phyloP scores from a whole-genome alignment of 2,113 vertebrate species.

The Cepphus grylle region DNA sequence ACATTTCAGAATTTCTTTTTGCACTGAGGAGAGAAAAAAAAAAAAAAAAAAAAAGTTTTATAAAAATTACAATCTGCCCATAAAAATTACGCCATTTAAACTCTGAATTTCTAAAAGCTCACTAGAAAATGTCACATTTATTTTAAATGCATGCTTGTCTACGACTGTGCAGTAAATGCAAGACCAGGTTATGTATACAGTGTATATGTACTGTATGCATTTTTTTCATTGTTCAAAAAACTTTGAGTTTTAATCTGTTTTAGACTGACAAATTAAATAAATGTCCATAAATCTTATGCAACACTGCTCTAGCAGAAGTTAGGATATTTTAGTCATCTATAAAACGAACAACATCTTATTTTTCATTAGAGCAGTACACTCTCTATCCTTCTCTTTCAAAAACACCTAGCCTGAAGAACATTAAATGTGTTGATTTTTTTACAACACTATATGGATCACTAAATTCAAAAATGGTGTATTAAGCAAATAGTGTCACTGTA shows the following conservation, averaged over 20 bases:
- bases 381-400: background rate
- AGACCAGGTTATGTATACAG: background rate
- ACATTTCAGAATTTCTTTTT: background rate
- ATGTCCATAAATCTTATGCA: background rate
- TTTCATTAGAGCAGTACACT: background rate
- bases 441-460: background rate
- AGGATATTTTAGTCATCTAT: background rate
- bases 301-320: background rate
- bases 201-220: accelerated
- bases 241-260: background rate
- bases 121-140: background rate
- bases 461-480: background rate
- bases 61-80: background rate
- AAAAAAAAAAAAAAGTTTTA: background rate
- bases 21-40: background rate
- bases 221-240: background rate
- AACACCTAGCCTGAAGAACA: background rate
- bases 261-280: background rate
- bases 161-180: background rate
- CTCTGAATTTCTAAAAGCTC: background rate
- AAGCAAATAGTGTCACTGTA: background rate
- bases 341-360: background rate
- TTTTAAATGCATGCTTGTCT: background rate
- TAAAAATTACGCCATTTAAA: background rate
- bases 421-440: background rate